Evolutionary conservation across 2,888 invertebrate genomes (phyloP), one percentile per base, ranked within the genome.

Genomic region (Tineola bisselliella): DNA sequence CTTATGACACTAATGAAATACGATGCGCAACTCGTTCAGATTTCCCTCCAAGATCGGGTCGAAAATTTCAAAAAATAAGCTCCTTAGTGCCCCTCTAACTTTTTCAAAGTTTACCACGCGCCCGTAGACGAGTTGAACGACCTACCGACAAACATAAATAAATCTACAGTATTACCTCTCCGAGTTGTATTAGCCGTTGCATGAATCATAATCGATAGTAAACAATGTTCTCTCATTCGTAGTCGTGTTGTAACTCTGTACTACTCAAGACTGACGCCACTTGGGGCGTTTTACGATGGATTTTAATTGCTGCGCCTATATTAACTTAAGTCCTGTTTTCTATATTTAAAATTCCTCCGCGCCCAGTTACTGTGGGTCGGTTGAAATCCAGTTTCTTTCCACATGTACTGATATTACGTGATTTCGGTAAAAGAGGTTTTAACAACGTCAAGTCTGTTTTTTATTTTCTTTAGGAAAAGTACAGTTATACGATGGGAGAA

Each of bases 261-360:
- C 48, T 13, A 48, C 19, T 56, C 25, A 25, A 56, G 25, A 15
- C 17, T 13, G 15, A 15, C 5, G 19, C 25, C 25, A 25, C 54
- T 54, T 25, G 54, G 25, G 5, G 54, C 25, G 54, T 18, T 54
- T 54, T 54, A 54, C 54, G 54, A 54, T 54, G 12, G 25, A 8
- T 54, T 58, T 58, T 58, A 58, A 58, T 58, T 58, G 33, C 58
- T 58, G 15, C 33, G 58, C 33, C 15, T 31, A 58, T 17, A 58
- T 58, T 58, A 58, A 58, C 58, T 33, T 33, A 33, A 30, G 33
- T 58, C 58, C 31, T 33, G 58, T 58, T 58, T 58, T 58, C 58
- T 58, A 58, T 58, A 58, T 58, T 58, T 58, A 58, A 33, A 58
- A 17, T 25, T 18, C 52, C 19, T 18, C 54, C 19, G 25, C 8